Evolutionary conservation across 2,797 vertebrate species (phyloP).

Genomic region (Sebastes alutus): DNA sequence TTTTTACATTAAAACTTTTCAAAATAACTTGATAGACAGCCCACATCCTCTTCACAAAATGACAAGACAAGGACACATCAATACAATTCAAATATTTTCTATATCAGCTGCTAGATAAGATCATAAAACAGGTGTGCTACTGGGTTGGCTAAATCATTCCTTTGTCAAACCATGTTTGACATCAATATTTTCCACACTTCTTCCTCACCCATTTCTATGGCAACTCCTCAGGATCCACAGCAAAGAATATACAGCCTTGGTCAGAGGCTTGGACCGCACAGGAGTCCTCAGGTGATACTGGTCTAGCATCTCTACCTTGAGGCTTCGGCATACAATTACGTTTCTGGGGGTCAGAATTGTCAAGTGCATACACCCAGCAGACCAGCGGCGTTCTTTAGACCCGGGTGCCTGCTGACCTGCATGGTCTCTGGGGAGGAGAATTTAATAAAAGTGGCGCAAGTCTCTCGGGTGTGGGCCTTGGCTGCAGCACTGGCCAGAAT

Average conservation of each 20-base stretch:
- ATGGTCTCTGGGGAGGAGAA: constrained; percentile 83
- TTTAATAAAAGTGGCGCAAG: constrained; percentile 84
- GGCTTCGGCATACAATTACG: neutral
- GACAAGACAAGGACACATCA: constrained; percentile 51
- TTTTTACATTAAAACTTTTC: constrained; percentile 76
- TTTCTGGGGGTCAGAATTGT: constrained; percentile 16
- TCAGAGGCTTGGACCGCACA: neutral
- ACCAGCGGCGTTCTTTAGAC: constrained; percentile 58
- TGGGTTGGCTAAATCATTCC: constrained; percentile 4
- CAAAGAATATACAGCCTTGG: neutral
- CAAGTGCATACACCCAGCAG: constrained; percentile 64
- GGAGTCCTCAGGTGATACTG: neutral
- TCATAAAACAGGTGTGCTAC: constrained; percentile 58
- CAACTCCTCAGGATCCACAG: neutral
- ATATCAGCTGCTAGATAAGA: constrained; percentile 73
- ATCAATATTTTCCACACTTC: constrained; percentile 19
- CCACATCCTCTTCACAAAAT: constrained; percentile 37
- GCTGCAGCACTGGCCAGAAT: constrained; percentile 80
- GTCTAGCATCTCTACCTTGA: neutral
- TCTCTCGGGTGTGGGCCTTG: constrained; percentile 69
- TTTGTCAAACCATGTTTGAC: constrained; percentile 10
- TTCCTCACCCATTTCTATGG: constrained; percentile 34
- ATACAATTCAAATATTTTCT: constrained; percentile 64
- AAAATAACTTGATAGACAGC: constrained; percentile 45
- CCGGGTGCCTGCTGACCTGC: constrained; percentile 82